Conservation (phyloP, 2,888 invertebrate species). For the Cantharis rufa region DNA sequence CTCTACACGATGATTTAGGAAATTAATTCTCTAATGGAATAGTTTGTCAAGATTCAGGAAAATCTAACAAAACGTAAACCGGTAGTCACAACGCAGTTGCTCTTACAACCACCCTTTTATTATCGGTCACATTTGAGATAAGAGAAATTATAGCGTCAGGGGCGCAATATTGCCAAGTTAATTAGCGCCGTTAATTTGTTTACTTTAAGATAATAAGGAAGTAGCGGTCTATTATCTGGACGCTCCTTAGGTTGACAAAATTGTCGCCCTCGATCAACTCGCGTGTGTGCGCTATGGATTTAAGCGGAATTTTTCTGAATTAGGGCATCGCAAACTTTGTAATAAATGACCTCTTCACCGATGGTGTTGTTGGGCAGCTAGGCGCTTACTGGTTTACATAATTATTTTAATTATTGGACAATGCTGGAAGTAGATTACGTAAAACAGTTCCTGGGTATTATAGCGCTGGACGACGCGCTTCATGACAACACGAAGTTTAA, state of each 20-base stretch:
- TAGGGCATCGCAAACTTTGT: no score
- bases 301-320: neutral
- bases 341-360: no score
- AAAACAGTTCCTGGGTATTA: no score
- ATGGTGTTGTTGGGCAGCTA: no score
- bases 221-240: conserved; percentile 10
- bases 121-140: neutral
- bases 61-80: neutral
- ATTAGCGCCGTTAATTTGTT: conserved; percentile 11
- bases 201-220: conserved; percentile 10
- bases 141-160: neutral
- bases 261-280: neutral
- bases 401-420: neutral
- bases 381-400: no score
- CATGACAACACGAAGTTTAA: neutral
- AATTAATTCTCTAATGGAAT: neutral
- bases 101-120: neutral
- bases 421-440: neutral
- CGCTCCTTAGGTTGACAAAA: conserved; percentile 4
- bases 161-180: neutral
- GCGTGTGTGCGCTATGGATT: neutral
- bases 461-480: neutral
- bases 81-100: neutral
- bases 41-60: neutral
- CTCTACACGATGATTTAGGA: neutral